Base-by-base conservation (phyloP, 2,888 invertebrate genomes). In the Tachystola acroxantha region DNA sequence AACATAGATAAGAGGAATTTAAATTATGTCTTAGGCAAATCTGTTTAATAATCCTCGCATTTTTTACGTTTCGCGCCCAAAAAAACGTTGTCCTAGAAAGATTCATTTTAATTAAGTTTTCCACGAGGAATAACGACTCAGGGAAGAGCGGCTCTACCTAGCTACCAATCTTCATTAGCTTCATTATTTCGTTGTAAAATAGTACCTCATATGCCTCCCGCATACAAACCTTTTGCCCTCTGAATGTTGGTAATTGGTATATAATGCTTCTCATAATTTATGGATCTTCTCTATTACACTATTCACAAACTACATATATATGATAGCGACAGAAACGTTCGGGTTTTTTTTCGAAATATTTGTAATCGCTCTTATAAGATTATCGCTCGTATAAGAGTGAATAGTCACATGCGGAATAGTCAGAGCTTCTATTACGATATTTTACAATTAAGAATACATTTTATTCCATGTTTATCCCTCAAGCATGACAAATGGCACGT, bases 81-180 rank as follows among this genome's bases (percentile, higher is more conserved):
- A 73, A 69, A 70, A 64, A 60, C 64, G 53, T 57, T 62, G 65
- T 66, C 66, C 62, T 60, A 54, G 52, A 67, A 57, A 77, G 75
- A 79, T 82, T 78, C 68, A 71, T 82, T 82, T 82, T 79, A 82
- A 82, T 82, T 82, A 82, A 77, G 76, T 70, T 75, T 73, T 74
- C 57, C 62, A 69, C 68, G 67, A 73, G 69, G 63, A 75, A 66
- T 70, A 68, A 68, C 67, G 72, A 65, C 66, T 64, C 55, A 39
- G 62, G 57, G 47, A 71, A 70, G 64, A 61, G 63, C 64, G 69
- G 62, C 68, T 71, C 65, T 62, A 64, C 68, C 64, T 71, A 66
- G 57, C 78, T 64, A 80, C 79, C 70, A 77, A 81, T 82, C 81
- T 80, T 81, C 73, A 80, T 82, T 81, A 78, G 54, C 47, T 59